These are phyloP conservation scores for Dolichomitus sp. DNA, from an alignment of 2,888 invertebrate genomes.

Conservation along the genomic window DNA sequence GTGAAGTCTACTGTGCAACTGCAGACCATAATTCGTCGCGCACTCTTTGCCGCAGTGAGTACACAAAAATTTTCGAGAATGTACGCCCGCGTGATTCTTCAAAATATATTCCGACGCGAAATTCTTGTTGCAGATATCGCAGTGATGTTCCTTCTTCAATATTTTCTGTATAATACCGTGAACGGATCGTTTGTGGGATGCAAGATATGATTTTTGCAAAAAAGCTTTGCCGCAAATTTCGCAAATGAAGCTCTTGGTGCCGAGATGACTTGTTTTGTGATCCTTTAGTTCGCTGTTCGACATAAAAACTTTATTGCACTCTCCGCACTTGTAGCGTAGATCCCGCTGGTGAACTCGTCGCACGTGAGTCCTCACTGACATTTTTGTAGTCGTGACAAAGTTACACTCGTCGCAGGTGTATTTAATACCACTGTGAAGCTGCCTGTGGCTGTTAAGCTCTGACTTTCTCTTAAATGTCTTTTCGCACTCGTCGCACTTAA, in stretches of 20 bases:
- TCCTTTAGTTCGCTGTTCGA: conserved; percentile 66
- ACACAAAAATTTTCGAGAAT: conserved; percentile 71
- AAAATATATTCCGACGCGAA: conserved; percentile 65
- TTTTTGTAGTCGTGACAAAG: conserved; percentile 49
- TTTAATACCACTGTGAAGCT: conserved; percentile 69
- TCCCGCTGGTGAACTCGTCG: conserved; percentile 60
- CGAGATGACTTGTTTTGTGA: conserved; percentile 63
- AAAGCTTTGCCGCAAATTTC: conserved; percentile 72
- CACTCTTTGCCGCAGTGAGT: conserved; percentile 68
- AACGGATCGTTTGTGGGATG: conserved; percentile 56
- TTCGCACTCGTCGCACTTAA: conserved; percentile 66
- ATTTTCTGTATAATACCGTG: conserved; percentile 63
- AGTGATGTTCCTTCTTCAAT: conserved; percentile 66
- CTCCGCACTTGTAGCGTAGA: conserved; percentile 65
- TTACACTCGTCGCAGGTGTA: conserved; percentile 60
- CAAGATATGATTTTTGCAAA: conserved; percentile 48
- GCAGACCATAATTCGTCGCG: conserved; percentile 56
- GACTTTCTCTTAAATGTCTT: conserved; percentile 68
- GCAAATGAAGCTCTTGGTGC: conserved; percentile 66
- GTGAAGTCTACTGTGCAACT: conserved; percentile 3
- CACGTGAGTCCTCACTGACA: conserved; percentile 67
- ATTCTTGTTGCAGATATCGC: conserved; percentile 59
- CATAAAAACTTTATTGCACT: conserved; percentile 68
- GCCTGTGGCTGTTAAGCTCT: conserved; percentile 68
- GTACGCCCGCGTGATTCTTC: conserved; percentile 67